A percentile compares a stretch with the other conserved stretches of the same genome.
phyloP scores from a whole-genome alignment of 2,888 invertebrate genomes.

The Fragum whitleyi region DNA sequence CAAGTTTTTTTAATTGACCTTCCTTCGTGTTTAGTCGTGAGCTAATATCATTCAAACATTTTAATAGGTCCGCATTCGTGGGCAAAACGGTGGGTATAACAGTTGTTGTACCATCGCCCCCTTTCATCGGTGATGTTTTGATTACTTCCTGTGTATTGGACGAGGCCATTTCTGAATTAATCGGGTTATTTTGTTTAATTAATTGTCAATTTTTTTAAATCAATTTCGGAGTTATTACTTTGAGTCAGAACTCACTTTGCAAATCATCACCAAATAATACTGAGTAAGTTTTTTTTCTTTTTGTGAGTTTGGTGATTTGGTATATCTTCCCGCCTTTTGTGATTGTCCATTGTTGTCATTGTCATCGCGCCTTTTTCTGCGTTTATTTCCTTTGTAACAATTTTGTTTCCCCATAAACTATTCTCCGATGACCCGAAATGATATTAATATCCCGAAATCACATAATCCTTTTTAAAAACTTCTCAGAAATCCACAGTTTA shows the following conservation, averaged over 20 bases:
- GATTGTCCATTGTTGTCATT: background rate
- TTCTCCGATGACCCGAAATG: too few relatives aligned
- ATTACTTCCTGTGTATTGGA: background rate
- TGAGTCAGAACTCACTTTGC: background rate
- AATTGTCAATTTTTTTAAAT: too few relatives aligned
- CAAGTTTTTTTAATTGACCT: too few relatives aligned
- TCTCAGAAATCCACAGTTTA: too few relatives aligned
- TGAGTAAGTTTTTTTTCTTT: background rate
- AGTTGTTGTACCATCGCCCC: too few relatives aligned
- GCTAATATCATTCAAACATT: background rate
- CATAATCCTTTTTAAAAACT: too few relatives aligned
- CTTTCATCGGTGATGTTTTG: background rate
- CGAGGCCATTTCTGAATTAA: background rate
- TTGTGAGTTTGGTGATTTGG: background rate
- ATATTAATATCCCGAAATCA: too few relatives aligned
- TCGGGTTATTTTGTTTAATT: too few relatives aligned
- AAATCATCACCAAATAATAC: background rate
- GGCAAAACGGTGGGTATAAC: background rate
- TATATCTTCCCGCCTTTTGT: background rate
- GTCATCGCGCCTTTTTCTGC: background rate
- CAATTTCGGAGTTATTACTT: background rate
- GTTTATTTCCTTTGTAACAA: too few relatives aligned
- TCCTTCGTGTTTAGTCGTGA: too few relatives aligned
- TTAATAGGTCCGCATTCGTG: background rate
- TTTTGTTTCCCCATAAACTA: too few relatives aligned